These are phyloP conservation scores for Lynx canadensis DNA, from an alignment of 2,113 vertebrate genomes.

Conservation along the genomic window DNA sequence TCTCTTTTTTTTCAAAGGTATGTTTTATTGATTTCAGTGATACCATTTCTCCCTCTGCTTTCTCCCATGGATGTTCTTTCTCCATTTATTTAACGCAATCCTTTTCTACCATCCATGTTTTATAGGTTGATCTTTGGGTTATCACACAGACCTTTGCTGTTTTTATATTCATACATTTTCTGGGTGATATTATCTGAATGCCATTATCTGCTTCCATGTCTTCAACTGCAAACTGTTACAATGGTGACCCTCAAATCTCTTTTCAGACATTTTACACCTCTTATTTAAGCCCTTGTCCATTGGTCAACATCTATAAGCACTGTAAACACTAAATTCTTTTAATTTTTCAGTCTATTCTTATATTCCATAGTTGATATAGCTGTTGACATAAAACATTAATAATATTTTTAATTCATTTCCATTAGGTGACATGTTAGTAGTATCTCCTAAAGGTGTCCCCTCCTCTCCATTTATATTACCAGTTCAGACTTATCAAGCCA, in stretches of 20 bases:
- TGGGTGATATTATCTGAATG: neutral
- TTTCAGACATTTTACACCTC: neutral
- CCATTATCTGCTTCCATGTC: neutral
- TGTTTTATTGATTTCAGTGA: neutral
- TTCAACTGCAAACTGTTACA: neutral
- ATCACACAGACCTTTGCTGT: neutral
- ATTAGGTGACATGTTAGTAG: neutral
- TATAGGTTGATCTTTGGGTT: neutral
- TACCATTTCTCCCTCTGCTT: neutral
- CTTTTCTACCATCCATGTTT: neutral
- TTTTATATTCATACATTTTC: neutral
- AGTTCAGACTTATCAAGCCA: neutral
- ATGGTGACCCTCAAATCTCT: neutral
- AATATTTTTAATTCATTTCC: neutral
- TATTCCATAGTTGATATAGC: neutral
- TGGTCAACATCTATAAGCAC: neutral
- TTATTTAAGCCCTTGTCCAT: neutral
- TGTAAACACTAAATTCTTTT: neutral
- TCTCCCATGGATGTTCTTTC: neutral
- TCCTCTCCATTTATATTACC: neutral
- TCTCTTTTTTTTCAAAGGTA: neutral
- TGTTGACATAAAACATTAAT: neutral
- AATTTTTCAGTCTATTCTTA: neutral
- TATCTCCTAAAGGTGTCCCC: neutral
- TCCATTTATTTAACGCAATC: neutral